Conservation (phyloP, 2,113 vertebrate genomes). For the Tympanuchus pallidicinctus region DNA sequence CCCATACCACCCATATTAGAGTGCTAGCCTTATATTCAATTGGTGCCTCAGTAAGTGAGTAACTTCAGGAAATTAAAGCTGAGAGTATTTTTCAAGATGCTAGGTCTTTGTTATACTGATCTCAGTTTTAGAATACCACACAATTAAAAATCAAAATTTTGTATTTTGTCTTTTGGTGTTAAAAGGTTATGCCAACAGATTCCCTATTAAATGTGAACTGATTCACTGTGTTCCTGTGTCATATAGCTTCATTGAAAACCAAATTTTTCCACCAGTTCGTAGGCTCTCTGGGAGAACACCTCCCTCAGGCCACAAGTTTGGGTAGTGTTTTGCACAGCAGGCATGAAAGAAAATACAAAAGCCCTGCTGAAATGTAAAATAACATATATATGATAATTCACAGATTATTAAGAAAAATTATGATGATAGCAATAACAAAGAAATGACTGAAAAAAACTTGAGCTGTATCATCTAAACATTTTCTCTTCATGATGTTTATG, state of each 20-base stretch:
- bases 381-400: not conserved
- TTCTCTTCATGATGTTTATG: not conserved
- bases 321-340: not conserved
- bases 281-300: not conserved
- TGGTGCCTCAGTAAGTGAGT: not conserved
- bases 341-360: not conserved
- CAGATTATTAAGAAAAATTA: not conserved
- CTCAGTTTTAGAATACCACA: not conserved
- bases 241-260: not conserved
- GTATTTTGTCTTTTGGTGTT: not conserved
- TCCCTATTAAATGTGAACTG: accelerated
- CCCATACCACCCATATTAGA: not conserved
- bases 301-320: not conserved
- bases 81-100: not conserved
- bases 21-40: not conserved
- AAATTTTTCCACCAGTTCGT: not conserved
- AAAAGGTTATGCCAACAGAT: not conserved
- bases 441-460: not conserved
- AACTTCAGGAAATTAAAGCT: not conserved
- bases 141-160: not conserved
- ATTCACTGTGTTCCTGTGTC: not conserved
- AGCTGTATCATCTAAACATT: not conserved
- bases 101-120: not conserved
- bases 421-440: not conserved
- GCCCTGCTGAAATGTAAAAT: not conserved